A percentile compares a stretch with the other conserved stretches of the same genome.
phyloP scores from a whole-genome alignment of 2,113 vertebrate genomes.

The Sylvicapra grimmia region DNA sequence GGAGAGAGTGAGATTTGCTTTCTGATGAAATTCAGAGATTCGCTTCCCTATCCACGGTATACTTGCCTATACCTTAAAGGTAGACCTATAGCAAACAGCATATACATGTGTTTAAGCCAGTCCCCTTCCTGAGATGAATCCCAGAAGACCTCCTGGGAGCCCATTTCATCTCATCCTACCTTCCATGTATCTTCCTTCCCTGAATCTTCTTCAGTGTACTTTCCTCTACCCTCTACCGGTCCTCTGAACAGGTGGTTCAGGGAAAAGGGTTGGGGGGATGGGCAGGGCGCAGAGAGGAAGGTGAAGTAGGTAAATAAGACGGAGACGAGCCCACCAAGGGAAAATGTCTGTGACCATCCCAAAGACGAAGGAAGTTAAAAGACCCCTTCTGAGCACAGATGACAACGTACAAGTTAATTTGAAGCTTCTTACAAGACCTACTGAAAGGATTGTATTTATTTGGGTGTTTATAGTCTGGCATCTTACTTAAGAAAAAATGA shows the following conservation, averaged over 20 bases:
- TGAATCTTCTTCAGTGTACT: not conserved
- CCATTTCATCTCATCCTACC: not conserved
- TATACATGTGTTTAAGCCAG: not conserved
- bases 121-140: not conserved
- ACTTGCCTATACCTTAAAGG: not conserved
- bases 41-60: not conserved
- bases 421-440: not conserved
- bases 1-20: not conserved
- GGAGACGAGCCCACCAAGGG: not conserved
- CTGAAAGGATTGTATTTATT: not conserved
- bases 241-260: not conserved
- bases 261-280: not conserved
- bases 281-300: not conserved
- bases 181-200: not conserved
- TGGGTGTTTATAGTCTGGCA: slow-evolving; percentile 9
- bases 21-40: not conserved
- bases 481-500: not conserved
- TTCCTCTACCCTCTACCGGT: not conserved
- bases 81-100: not conserved
- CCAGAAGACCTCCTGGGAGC: not conserved
- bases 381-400: not conserved
- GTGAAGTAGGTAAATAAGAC: not conserved
- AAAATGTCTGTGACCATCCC: not conserved
- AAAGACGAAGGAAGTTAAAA: not conserved
- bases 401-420: not conserved